Percentiles rank a stretch among this genome's conserved stretches.
phyloP scores from a whole-genome alignment of 1,140 invertebrate species.

The Pachypeltis micranthus region DNA sequence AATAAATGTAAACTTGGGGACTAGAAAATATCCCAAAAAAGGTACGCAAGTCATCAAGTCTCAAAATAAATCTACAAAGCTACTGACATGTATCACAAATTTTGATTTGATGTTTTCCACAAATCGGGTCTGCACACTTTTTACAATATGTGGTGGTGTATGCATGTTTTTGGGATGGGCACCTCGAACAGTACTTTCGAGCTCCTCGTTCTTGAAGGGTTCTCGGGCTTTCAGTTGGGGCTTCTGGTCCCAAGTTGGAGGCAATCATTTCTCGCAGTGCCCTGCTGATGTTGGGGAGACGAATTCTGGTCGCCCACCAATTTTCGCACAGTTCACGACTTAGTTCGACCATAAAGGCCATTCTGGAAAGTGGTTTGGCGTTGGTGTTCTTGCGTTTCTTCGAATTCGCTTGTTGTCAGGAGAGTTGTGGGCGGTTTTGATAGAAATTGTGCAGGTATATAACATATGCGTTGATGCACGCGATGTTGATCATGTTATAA shows the following conservation, averaged over 20 bases:
- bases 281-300: conserved; percentile 2
- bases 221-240: background rate
- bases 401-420: background rate
- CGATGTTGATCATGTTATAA: conserved; percentile 16
- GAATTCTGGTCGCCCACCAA: background rate
- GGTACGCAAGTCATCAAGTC: background rate
- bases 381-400: background rate
- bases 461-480: conserved; percentile 8
- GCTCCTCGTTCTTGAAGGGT: background rate
- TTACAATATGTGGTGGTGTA: conserved; percentile 1
- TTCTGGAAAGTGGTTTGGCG: conserved; percentile 5
- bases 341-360: conserved; percentile 3
- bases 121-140: background rate
- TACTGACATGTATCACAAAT: background rate
- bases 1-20: background rate
- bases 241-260: conserved; percentile 9
- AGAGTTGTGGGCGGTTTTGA: conserved; percentile 1
- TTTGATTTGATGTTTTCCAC: background rate
- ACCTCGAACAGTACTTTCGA: conserved; percentile 1
- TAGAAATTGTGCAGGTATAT: conserved; percentile 15
- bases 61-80: background rate
- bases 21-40: background rate
- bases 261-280: conserved; percentile 1
- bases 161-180: background rate
- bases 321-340: background rate